Evolutionary conservation across 2,888 invertebrate genomes (phyloP).

Genomic region (Beris chalybata): DNA sequence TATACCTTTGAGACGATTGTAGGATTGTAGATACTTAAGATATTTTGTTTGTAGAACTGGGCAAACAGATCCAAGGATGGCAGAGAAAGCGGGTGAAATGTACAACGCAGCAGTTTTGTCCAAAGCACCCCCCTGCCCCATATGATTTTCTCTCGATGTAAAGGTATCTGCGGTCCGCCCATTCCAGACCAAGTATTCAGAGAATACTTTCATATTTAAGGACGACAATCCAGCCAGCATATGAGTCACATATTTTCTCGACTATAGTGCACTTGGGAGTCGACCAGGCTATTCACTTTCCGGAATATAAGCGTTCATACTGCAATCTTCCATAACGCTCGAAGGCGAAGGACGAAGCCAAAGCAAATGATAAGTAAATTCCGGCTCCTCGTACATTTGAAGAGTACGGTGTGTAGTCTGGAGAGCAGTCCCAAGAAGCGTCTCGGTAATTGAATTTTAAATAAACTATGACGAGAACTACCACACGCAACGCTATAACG

Average conservation of each 20-base stretch:
- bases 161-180: no score
- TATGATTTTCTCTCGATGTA: no score
- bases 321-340: neutral
- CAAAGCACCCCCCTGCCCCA: no score
- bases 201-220: no score
- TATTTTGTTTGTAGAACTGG: no score
- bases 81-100: no score
- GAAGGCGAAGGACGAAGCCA: neutral
- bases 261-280: constrained; percentile 25
- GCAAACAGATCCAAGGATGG: no score
- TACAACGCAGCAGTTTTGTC: no score
- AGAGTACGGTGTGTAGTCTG: neutral
- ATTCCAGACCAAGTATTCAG: no score
- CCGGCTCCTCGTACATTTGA: constrained; percentile 1
- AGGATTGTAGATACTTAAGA: no score
- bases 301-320: constrained; percentile 14
- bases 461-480: constrained; percentile 13
- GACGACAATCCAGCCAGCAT: neutral
- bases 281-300: constrained; percentile 24
- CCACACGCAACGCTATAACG: neutral
- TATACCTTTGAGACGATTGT: no score
- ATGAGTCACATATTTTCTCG: constrained; percentile 27
- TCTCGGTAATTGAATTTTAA: constrained; percentile 28
- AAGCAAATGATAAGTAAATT: constrained; percentile 17
- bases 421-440: constrained; percentile 18